Evolutionary conservation across 2,888 invertebrate species (phyloP), one percentile per base, ranked within the genome.

Genomic region (Diloba caeruleocephala): DNA sequence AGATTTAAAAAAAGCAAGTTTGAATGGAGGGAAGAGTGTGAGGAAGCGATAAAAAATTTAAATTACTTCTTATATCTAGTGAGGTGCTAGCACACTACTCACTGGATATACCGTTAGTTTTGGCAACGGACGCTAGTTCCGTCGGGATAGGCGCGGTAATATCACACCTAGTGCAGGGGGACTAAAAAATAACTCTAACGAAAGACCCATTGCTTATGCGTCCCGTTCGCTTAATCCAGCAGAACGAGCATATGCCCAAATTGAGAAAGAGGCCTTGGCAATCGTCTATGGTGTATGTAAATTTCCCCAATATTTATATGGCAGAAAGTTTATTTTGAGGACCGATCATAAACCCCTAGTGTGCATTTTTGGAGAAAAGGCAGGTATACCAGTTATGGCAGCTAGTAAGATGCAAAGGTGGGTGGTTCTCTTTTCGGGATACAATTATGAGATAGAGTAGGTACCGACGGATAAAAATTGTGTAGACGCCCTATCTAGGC

Each of bases 281-380:
- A 43, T 48, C 8, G 21, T 46, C 2, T 42, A 36, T 13, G 52
- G 50, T 0, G 10, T 51, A 36, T 19, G 17, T 2, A 55, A 41
- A 42, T 48, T 32, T 17, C 41, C 39, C n/a, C 45, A 45, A 7
- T 42, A 42, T 23, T 17, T 43, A 7, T 43, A 32, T 10, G 42
- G 31, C 6, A 8, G 36, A 8, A 13, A 32, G 19, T 45, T 26
- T 36, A 15, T 50, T 41, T 8, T 42, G 32, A 12, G 25, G 8
- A 50, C 37, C 1, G 50, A 50, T 14, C 17, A 17, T 17, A 17
- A 17, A 17, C 17, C 17, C 5, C 17, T 17, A 3, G 17, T 17
- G 2, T 17, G 36, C 36, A 49, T 49, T 21, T 41, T 42, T 13
- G 44, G 44, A 1, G 13, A 19, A 5, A 44, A 44, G 6, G 12